Conservation (phyloP, 2,888 invertebrate genomes). For the Aromia moschata region DNA sequence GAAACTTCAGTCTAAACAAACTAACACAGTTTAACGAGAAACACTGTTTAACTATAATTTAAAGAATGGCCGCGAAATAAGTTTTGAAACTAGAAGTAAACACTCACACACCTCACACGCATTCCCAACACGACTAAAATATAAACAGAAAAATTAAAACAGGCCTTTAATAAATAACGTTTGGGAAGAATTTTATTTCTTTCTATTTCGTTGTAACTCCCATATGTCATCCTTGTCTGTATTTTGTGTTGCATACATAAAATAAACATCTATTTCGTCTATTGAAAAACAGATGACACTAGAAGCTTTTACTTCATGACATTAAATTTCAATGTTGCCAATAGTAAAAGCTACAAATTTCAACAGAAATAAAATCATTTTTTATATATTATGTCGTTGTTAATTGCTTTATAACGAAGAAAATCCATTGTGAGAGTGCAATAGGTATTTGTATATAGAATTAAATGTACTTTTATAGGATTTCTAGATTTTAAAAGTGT, state of each 20-base stretch:
- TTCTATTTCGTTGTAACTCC: slow-evolving; percentile 11
- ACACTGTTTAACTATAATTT: slow-evolving; percentile 6
- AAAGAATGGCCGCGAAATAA: slow-evolving; percentile 7
- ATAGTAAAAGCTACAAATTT: background rate
- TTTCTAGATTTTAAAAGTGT: no score
- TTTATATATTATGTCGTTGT: background rate
- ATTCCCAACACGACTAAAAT: slow-evolving; percentile 27
- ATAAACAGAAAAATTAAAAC: slow-evolving; percentile 31
- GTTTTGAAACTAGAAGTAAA: slow-evolving; percentile 26
- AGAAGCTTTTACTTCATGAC: background rate
- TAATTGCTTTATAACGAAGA: background rate
- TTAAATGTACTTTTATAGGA: no score
- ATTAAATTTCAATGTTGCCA: background rate
- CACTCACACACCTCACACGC: slow-evolving; percentile 29
- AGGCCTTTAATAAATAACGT: slow-evolving; percentile 28
- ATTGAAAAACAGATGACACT: background rate
- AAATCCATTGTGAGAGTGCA: background rate
- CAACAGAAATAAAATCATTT: background rate
- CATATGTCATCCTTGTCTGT: slow-evolving; percentile 23
- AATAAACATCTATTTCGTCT: background rate
- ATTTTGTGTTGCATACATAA: slow-evolving; percentile 21
- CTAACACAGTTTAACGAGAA: background rate
- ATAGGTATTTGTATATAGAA: no score
- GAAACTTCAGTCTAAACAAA: background rate
- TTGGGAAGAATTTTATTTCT: slow-evolving; percentile 19